phyloP scores from a whole-genome alignment of 2,888 invertebrate genomes.

The Macrosoma leucophasiata region DNA sequence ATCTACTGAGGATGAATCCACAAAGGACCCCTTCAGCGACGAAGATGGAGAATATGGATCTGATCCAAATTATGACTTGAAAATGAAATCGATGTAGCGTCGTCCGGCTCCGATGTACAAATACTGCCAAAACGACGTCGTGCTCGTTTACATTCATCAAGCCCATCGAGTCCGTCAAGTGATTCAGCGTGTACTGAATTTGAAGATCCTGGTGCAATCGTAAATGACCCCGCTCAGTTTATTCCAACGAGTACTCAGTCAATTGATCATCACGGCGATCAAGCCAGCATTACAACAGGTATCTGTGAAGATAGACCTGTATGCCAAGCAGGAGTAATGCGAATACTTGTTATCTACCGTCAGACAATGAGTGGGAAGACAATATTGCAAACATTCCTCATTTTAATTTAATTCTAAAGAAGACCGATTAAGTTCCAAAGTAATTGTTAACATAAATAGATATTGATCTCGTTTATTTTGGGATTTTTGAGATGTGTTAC shows the following conservation, averaged over 20 bases:
- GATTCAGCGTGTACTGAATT: slow-evolving; percentile 6
- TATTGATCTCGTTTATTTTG: too few relatives aligned
- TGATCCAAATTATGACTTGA: slow-evolving; percentile 11
- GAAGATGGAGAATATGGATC: slow-evolving; percentile 10
- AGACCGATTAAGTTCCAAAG: too few relatives aligned
- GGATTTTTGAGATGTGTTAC: too few relatives aligned
- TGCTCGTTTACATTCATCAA: slow-evolving; percentile 3
- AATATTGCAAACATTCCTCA: slow-evolving; percentile 7
- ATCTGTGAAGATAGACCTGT: slow-evolving; percentile 4
- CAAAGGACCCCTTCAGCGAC: slow-evolving; percentile 11
- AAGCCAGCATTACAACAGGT: slow-evolving; percentile 1
- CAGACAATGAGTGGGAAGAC: slow-evolving; percentile 8
- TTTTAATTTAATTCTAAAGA: too few relatives aligned
- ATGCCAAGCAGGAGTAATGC: slow-evolving; percentile 3
- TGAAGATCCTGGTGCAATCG: slow-evolving; percentile 5
- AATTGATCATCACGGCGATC: slow-evolving; percentile 6
- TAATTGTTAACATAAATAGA: too few relatives aligned
- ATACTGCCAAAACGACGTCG: slow-evolving; percentile 6
- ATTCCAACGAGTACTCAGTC: slow-evolving; percentile 6
- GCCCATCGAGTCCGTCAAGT: slow-evolving; percentile 6
- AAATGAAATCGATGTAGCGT: slow-evolving; percentile 5
- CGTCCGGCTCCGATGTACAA: slow-evolving; percentile 5
- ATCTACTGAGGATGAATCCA: slow-evolving; percentile 5
- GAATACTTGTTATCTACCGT: slow-evolving; percentile 3
- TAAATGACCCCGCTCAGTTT: slow-evolving; percentile 7